Percentiles rank a stretch among this genome's conserved stretches.
phyloP scores from a whole-genome alignment of 2,888 invertebrate genomes.

The Drosophila fungiperda region DNA sequence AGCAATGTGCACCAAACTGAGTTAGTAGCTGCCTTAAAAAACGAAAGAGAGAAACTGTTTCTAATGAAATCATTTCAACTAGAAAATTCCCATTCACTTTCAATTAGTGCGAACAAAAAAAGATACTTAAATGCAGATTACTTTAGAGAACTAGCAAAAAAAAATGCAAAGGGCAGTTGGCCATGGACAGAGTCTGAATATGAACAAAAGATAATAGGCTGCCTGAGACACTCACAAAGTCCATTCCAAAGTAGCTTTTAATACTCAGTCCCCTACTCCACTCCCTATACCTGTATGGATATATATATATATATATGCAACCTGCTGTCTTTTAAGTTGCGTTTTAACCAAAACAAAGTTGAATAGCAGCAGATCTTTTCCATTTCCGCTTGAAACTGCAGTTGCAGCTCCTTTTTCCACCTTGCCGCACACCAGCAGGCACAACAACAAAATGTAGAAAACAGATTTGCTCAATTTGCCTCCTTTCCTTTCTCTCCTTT shows the following conservation, averaged over 20 bases:
- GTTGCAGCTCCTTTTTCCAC: slow-evolving; percentile 46
- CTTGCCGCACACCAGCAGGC: slow-evolving; percentile 44
- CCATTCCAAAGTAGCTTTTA: slow-evolving; percentile 10
- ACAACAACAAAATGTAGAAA: slow-evolving; percentile 42
- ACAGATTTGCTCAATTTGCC: slow-evolving; percentile 43
- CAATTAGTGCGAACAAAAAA: slow-evolving; percentile 23
- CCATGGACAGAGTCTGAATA: slow-evolving; percentile 2
- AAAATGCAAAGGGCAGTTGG: slow-evolving; percentile 13
- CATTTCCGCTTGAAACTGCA: slow-evolving; percentile 67
- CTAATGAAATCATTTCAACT: slow-evolving; percentile 18
- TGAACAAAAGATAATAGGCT: slow-evolving; percentile 14
- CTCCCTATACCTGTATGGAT: slow-evolving; percentile 34
- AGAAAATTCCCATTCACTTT: slow-evolving; percentile 22
- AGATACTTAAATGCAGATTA: slow-evolving; percentile 14
- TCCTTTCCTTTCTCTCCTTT: neutral
- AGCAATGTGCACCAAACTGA: neutral
- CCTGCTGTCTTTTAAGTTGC: slow-evolving; percentile 26
- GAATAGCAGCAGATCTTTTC: slow-evolving; percentile 25
- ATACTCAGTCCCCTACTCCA: neutral
- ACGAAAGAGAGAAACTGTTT: slow-evolving; percentile 1
- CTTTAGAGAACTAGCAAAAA: slow-evolving; percentile 12
- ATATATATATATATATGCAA: neutral
- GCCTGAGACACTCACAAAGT: slow-evolving; percentile 25
- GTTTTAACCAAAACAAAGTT: slow-evolving; percentile 24
- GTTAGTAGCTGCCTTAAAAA: neutral